Evolutionary conservation across 2,113 vertebrate genomes (phyloP), one percentile per base, ranked within the genome.

Genomic region (Brachyistius frenatus): DNA sequence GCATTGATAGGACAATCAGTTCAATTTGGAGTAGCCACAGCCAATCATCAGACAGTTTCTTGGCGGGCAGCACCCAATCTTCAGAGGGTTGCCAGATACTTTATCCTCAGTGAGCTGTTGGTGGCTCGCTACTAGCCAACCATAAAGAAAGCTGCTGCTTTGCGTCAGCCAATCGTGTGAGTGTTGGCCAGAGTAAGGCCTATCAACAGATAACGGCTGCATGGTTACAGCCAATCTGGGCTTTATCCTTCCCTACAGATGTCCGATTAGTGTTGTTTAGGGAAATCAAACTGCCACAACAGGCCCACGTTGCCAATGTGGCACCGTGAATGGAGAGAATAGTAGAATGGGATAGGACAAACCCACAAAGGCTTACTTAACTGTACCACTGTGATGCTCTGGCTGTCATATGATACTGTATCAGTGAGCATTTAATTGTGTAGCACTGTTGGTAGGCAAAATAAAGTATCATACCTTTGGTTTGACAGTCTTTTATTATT

Each of bases 211-310:
- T 82, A 89, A 82, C 88, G 75, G 83, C 82, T 80, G 84, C 67
- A 46, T 55, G 57, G 82, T 78, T 67, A 70, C 85, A 74, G 88
- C 89, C 91, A 93, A 86, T 91, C 86, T 86, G 86, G 86, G 86
- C 84, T 88, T 93, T 93, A 91, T 93, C 92, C 88, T 81, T 90
- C 91, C 89, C 90, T 83, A 88, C 93, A 94, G 92, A 94, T 92
- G 93, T 90, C 88, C 37, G 90, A 93, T 93, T 93, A 92, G 81
- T 91, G 90, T 86, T 88, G 89, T 93, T 92, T 88, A 88, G 85
- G 89, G 91, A 93, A 86, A 90, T 89, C 71, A 76, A 91, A 79
- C 77, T 49, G 83, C 83, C 81, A 81, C 87, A 81, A 81, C 90
- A 85, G 82, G 78, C 47, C 54, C 39, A 5, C 65, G 23, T 3